Conservation (phyloP, 2,113 vertebrate species). For the Microtus richardsoni region DNA sequence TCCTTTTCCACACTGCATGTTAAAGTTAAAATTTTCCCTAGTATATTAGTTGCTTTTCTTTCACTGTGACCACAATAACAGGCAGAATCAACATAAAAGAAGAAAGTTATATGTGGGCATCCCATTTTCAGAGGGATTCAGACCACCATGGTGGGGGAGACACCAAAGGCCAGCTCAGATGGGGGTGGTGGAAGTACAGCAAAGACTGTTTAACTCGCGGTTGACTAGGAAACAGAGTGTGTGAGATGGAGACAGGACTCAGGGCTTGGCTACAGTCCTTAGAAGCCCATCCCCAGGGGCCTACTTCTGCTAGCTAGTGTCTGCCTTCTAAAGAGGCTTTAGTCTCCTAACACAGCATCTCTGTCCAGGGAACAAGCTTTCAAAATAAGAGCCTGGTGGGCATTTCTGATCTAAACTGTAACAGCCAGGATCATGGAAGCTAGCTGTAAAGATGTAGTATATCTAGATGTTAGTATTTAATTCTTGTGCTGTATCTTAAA, state of each 20-base stretch:
- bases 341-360: background rate
- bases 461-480: slow-evolving; percentile 29
- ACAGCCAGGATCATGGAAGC: background rate
- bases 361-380: background rate
- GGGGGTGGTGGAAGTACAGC: no score
- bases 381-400: background rate
- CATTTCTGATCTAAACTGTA: background rate
- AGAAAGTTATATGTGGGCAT: background rate
- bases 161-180: background rate
- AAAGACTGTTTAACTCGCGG: background rate
- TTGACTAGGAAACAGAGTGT: background rate
- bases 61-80: background rate
- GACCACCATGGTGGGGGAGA: background rate
- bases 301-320: no score
- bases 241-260: background rate
- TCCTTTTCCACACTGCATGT: background rate
- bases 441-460: background rate
- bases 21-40: background rate
- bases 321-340: background rate
- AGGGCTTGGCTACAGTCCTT: background rate
- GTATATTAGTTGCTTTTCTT: background rate
- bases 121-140: background rate
- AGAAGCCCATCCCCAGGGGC: background rate
- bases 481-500: background rate
- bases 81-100: background rate